Conservation (phyloP, 1,140 invertebrate genomes). For the Lepidostoma basale region DNA sequence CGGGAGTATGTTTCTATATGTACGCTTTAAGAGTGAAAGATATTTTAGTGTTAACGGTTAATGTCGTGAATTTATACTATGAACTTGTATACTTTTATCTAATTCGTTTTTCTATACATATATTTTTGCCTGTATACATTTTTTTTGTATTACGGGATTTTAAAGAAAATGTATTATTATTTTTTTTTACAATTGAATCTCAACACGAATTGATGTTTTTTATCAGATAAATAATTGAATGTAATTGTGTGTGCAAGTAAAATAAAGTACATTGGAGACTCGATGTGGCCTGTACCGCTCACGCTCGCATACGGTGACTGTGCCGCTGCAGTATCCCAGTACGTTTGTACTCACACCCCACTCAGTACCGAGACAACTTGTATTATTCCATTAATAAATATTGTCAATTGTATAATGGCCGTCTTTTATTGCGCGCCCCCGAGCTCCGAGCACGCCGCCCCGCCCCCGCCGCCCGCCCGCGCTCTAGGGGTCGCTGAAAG, state of each 20-base stretch:
- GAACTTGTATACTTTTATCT: constrained; percentile 51
- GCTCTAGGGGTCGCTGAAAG: constrained; percentile 49
- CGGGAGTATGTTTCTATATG: constrained; percentile 44
- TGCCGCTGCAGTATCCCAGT: constrained; percentile 48
- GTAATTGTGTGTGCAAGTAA: constrained; percentile 46
- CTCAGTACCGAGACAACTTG: constrained; percentile 60
- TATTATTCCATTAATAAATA: constrained; percentile 65
- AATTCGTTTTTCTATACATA: constrained; percentile 45
- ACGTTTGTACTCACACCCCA: constrained; percentile 62
- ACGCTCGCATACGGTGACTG: constrained; percentile 24
- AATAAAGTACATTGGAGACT: constrained; percentile 38
- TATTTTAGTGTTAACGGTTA: constrained; percentile 44
- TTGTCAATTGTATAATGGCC: constrained; percentile 59
- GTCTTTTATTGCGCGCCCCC: constrained; percentile 30
- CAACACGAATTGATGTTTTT: constrained; percentile 46
- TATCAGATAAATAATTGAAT: constrained; percentile 47
- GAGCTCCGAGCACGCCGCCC: constrained; percentile 48
- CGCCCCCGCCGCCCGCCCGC: constrained; percentile 52
- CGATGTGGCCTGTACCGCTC: constrained; percentile 27
- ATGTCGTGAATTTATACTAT: constrained; percentile 64
- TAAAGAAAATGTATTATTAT: constrained; percentile 45
- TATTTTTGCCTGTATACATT: constrained; percentile 45
- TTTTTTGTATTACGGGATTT: constrained; percentile 47
- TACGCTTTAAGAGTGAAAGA: constrained; percentile 45
- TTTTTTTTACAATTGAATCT: constrained; percentile 47